Evolutionary conservation across 2,888 invertebrate species (phyloP), one percentile per base, ranked within the genome.

Genomic region (Endotricha flammealis): DNA sequence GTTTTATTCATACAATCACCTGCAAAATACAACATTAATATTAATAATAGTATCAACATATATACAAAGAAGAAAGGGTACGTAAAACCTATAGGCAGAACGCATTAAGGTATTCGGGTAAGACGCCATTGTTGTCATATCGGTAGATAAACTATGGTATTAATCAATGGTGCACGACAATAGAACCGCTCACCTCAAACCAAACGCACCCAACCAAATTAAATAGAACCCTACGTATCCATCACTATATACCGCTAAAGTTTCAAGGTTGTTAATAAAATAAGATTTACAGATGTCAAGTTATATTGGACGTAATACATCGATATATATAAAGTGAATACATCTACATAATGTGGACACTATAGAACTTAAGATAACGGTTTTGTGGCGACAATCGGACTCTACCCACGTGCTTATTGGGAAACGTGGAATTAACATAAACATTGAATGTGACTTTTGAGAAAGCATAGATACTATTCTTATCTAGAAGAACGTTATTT

Each of bases 51-150:
- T 42, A 58, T 67, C 80, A 81, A 59, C 75, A 69, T 82, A 62
- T 81, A 66, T 44, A 60, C 53, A 55, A 46, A 63, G 59, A 64
- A 51, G 62, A 69, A 63, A 55, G 58, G 60, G 48, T 55, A 53
- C 50, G 68, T 74, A 73, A 71, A 77, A 74, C 67, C 68, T 77
- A 74, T 64, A 75, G 69, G 69, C 67, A 65, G 62, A 72, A 69
- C 63, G 66, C 75, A 79, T 77, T 76, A 77, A 68, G 69, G 75
- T 68, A 70, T 76, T 79, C 74, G 71, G 69, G 74, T 71, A 76
- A 75, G 78, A 72, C 70, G 61, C 65, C 69, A 85, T 85, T 82
- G 83, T 85, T 81, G 79, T 81, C 79, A 76, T 79, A 83, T 82
- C 78, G 63, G 70, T 80, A 80, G 80, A 83, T 83, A 82, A 81